Conservation (phyloP, 53 echinoderm and acorn worm species). For the Henricia sp. region DNA sequence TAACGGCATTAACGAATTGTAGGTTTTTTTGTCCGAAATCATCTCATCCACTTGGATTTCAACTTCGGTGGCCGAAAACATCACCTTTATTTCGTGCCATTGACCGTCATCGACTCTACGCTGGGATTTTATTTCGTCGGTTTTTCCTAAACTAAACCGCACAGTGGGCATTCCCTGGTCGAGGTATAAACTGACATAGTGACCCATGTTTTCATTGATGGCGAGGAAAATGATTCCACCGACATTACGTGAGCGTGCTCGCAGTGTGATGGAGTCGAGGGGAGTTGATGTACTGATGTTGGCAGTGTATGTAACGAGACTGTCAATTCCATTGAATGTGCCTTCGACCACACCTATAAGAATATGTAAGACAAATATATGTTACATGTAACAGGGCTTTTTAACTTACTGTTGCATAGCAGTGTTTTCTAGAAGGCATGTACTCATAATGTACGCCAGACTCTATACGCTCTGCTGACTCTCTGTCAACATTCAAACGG, state of each 20-base stretch:
- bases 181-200: slow-evolving; percentile 77
- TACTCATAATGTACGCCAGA: no score
- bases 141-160: slow-evolving; percentile 60
- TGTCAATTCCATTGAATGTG: slow-evolving; percentile 68
- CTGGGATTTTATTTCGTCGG: neutral
- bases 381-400: neutral
- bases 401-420: no score
- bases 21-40: neutral
- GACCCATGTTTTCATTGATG: slow-evolving; percentile 23
- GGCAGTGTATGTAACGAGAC: slow-evolving; percentile 69
- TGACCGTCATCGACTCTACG: slow-evolving; percentile 68
- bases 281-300: slow-evolving; percentile 56
- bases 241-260: slow-evolving; percentile 62
- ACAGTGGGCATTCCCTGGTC: slow-evolving; percentile 17
- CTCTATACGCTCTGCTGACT: no score
- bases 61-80: slow-evolving; percentile 23
- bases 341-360: slow-evolving; percentile 76
- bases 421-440: no score
- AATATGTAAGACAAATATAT: neutral
- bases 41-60: slow-evolving; percentile 34
- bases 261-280: slow-evolving; percentile 69
- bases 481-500: no score
- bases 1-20: slow-evolving; percentile 29
- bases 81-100: slow-evolving; percentile 78
- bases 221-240: slow-evolving; percentile 68